A percentile compares a stretch with the other conserved stretches of the same genome.
phyloP scores from a whole-genome alignment of 2,797 vertebrate genomes.

The Enteromius anoplus region DNA sequence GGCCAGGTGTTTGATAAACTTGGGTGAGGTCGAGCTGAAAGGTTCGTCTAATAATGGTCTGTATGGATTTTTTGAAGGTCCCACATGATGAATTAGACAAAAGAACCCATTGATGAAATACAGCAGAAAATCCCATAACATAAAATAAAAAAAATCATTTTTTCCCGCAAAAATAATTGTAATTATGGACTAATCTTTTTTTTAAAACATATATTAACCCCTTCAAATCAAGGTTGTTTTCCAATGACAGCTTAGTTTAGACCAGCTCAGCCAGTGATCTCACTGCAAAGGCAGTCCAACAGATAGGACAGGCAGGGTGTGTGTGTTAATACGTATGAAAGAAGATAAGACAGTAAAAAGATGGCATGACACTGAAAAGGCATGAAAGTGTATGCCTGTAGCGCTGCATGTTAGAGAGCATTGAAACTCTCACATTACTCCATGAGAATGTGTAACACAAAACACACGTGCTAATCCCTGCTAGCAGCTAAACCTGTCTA shows the following conservation, averaged over 20 bases:
- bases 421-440: conserved; percentile 62
- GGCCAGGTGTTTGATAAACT: conserved; percentile 8
- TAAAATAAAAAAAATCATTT: neutral
- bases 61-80: conserved; percentile 33
- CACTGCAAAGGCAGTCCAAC: conserved; percentile 75
- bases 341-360: neutral
- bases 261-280: conserved; percentile 72
- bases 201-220: neutral
- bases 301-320: conserved; percentile 70
- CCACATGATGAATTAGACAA: neutral
- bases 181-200: no score
- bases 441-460: conserved; percentile 68
- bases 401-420: conserved; percentile 48
- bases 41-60: conserved; percentile 6
- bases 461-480: conserved; percentile 69
- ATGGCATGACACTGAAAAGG: neutral
- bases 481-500: conserved; percentile 41
- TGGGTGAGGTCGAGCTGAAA: neutral
- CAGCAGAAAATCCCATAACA: neutral
- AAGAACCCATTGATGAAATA: neutral
- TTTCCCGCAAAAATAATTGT: neutral
- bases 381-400: conserved; percentile 4
- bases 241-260: conserved; percentile 52
- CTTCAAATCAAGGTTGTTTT: conserved; percentile 40
- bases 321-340: conserved; percentile 52